phyloP scores from a whole-genome alignment of 2,888 invertebrate species.

The Neocrepidodera transversa region DNA sequence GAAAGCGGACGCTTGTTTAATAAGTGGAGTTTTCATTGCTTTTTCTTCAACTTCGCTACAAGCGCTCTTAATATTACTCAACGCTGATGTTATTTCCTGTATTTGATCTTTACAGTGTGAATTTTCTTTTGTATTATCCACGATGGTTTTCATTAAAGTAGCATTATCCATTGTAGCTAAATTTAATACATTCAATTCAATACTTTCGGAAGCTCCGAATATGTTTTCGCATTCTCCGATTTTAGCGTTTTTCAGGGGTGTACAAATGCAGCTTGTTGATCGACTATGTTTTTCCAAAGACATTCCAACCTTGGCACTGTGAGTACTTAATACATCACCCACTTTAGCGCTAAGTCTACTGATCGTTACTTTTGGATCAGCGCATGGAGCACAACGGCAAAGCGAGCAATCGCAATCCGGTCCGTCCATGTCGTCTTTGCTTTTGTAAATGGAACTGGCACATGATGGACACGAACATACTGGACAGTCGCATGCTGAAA shows the following conservation, averaged over 20 bases:
- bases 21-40: slow-evolving; percentile 38
- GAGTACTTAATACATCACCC: not conserved
- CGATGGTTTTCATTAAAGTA: slow-evolving; percentile 39
- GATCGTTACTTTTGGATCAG: not conserved
- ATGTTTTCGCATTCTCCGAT: not conserved
- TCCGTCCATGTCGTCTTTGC: not conserved
- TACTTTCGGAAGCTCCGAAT: not conserved
- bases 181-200: slow-evolving; percentile 5
- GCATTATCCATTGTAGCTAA: slow-evolving; percentile 36
- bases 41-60: slow-evolving; percentile 47
- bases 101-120: slow-evolving; percentile 46
- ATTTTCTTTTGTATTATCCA: slow-evolving; percentile 39
- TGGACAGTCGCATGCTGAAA: not conserved
- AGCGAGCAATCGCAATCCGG: slow-evolving; percentile 9
- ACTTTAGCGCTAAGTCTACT: not conserved
- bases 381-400: not conserved
- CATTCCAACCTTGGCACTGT: not conserved
- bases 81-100: slow-evolving; percentile 44
- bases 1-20: slow-evolving; percentile 46
- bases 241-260: not conserved
- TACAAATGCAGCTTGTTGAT: slow-evolving; percentile 21
- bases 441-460: not conserved
- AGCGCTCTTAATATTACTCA: slow-evolving; percentile 46
- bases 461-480: not conserved
- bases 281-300: not conserved